phyloP scores from a whole-genome alignment of 2,888 invertebrate species.

The Patella ulyssiponensis region DNA sequence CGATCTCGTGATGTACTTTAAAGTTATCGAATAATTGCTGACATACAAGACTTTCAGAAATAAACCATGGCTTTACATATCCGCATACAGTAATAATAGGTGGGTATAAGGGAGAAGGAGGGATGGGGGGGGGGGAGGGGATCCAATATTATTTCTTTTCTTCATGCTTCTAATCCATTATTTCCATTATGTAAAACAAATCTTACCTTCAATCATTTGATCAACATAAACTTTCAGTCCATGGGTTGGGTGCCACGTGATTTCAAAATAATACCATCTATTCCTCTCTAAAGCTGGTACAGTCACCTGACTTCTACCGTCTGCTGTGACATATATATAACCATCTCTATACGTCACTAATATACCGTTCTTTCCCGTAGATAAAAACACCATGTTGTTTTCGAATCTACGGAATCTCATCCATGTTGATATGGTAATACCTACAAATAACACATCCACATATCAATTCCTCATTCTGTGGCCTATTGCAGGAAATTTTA shows the following conservation, averaged over 20 bases:
- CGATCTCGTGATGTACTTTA: too few species aligned
- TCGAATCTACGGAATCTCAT: conserved; percentile 57
- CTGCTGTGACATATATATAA: conserved; percentile 51
- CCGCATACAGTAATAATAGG: too few species aligned
- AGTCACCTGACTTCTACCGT: conserved; percentile 37
- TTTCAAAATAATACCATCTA: conserved; percentile 67
- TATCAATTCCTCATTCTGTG: too few species aligned
- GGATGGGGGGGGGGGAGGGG: too few species aligned
- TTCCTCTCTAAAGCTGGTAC: conserved; percentile 44
- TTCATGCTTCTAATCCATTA: too few species aligned
- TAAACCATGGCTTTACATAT: too few species aligned
- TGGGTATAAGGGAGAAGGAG: too few species aligned
- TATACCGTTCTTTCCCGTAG: conserved; percentile 62
- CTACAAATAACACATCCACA: conserved; percentile 54
- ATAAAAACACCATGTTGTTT: conserved; percentile 64
- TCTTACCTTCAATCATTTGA: conserved; percentile 43
- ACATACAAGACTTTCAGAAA: too few species aligned
- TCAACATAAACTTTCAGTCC: conserved; percentile 60
- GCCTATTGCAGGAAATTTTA: too few species aligned
- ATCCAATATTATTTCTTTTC: too few species aligned
- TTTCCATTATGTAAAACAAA: too few species aligned
- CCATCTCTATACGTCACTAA: conserved; percentile 59
- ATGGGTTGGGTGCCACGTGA: conserved; percentile 63
- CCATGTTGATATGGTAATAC: conserved; percentile 66
- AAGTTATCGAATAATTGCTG: too few species aligned